A percentile compares a stretch with the other conserved stretches of the same genome.
phyloP scores from a whole-genome alignment of 1,140 invertebrate genomes.

The Paracyclopina nana region DNA sequence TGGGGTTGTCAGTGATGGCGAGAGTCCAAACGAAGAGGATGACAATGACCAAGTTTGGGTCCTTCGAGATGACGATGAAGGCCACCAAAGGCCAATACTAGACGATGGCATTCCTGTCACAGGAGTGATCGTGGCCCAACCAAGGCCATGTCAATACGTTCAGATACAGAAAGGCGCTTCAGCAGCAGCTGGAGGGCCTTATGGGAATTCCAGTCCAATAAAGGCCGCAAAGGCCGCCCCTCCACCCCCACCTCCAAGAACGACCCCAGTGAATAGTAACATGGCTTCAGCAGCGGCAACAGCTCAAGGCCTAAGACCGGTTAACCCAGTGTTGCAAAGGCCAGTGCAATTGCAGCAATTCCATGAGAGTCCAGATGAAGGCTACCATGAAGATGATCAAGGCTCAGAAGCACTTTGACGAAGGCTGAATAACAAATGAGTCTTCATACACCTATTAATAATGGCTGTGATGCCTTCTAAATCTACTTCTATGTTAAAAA shows the following conservation, averaged over 20 bases:
- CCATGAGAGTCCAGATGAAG: conserved; percentile 11
- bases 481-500: no score
- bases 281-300: conserved; percentile 2
- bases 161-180: no score
- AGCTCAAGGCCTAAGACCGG: no score
- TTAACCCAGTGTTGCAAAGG: no score
- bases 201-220: no score
- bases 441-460: no score
- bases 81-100: neutral
- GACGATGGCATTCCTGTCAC: neutral
- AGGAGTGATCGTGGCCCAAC: conserved; percentile 9
- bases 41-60: conserved; percentile 3
- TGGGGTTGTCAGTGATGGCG: neutral
- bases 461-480: no score
- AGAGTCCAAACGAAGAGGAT: neutral
- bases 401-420: conserved; percentile 8
- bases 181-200: no score
- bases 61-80: neutral
- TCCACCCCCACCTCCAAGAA: neutral
- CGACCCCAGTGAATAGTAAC: neutral
- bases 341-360: no score
- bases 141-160: neutral
- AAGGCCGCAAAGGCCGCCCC: no score
- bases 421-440: conserved; percentile 4
- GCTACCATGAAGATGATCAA: conserved; percentile 9